Conservation (phyloP, 2,888 invertebrate species). For the Hypena proboscidalis region DNA sequence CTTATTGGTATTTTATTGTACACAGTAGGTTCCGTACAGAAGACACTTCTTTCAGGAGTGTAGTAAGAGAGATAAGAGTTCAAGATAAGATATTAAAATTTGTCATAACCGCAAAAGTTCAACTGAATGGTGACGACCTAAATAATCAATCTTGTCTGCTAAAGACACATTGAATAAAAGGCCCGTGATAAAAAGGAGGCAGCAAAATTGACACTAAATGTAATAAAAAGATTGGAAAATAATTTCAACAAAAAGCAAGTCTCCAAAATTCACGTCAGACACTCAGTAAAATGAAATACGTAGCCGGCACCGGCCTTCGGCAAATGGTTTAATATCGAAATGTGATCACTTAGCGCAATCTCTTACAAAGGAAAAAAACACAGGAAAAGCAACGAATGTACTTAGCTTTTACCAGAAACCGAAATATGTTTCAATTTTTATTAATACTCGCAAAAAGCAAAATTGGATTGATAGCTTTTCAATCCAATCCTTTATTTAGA, state of each 20-base stretch:
- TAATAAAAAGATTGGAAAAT: constrained; percentile 80
- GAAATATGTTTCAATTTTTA: constrained; percentile 79
- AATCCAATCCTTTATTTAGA: constrained; percentile 59
- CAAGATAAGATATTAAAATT: constrained; percentile 18
- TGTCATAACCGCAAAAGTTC: constrained; percentile 21
- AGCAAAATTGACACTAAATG: constrained; percentile 70
- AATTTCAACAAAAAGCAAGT: constrained; percentile 80
- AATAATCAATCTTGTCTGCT: constrained; percentile 37
- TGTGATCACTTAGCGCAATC: constrained; percentile 86
- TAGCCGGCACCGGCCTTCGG: constrained; percentile 81
- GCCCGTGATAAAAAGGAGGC: constrained; percentile 51
- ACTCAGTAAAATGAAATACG: constrained; percentile 86
- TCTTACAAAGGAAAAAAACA: constrained; percentile 81
- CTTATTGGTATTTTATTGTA: no score
- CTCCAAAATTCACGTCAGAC: constrained; percentile 82
- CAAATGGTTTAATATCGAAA: constrained; percentile 86
- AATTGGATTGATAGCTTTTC: constrained; percentile 68
- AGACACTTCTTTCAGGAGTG: no score
- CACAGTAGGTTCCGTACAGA: no score
- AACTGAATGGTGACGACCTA: constrained; percentile 20
- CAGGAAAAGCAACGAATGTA: constrained; percentile 72
- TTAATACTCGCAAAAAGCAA: constrained; percentile 65
- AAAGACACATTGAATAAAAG: constrained; percentile 37
- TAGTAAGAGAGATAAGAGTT: no score
- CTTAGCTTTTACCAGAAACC: constrained; percentile 78